These are phyloP conservation scores for Vidua chalybeata DNA, from an alignment of 2,113 vertebrate species.

Conservation along the genomic window DNA sequence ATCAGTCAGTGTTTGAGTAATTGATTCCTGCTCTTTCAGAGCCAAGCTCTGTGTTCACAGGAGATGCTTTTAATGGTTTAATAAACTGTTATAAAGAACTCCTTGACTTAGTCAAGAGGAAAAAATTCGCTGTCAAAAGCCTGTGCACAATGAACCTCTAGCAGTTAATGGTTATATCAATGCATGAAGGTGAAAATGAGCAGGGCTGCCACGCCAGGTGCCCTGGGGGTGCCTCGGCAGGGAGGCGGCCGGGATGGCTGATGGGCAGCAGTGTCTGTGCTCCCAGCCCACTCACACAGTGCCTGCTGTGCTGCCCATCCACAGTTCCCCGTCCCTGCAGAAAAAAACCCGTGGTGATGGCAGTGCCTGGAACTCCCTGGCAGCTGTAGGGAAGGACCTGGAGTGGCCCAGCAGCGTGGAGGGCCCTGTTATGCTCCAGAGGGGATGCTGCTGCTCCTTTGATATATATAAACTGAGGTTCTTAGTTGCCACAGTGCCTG, in stretches of 20 bases:
- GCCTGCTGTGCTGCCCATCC: neutral
- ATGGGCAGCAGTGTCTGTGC: neutral
- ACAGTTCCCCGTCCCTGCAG: neutral
- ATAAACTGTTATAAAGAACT: slow-evolving; percentile 72
- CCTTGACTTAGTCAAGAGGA: slow-evolving; percentile 66
- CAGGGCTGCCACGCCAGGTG: neutral
- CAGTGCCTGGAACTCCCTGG: neutral
- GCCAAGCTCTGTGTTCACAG: slow-evolving; percentile 64
- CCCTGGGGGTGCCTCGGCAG: neutral
- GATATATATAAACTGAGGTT: neutral
- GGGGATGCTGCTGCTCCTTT: neutral
- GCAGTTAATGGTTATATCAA: slow-evolving; percentile 19
- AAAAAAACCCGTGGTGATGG: neutral
- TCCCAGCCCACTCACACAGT: neutral
- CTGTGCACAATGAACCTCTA: slow-evolving; percentile 12
- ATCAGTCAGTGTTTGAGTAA: slow-evolving; percentile 55
- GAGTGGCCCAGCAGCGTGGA: accelerated
- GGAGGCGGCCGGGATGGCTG: neutral
- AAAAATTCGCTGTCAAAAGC: slow-evolving; percentile 56
- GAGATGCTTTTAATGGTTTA: slow-evolving; percentile 75
- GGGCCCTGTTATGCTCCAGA: neutral
- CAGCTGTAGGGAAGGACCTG: neutral
- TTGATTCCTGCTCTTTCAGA: slow-evolving; percentile 61
- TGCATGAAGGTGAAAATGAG: slow-evolving; percentile 27
- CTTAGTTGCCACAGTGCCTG: neutral